These are phyloP conservation scores for Otis tarda DNA, from an alignment of 2,113 vertebrate genomes.

Conservation along the genomic window DNA sequence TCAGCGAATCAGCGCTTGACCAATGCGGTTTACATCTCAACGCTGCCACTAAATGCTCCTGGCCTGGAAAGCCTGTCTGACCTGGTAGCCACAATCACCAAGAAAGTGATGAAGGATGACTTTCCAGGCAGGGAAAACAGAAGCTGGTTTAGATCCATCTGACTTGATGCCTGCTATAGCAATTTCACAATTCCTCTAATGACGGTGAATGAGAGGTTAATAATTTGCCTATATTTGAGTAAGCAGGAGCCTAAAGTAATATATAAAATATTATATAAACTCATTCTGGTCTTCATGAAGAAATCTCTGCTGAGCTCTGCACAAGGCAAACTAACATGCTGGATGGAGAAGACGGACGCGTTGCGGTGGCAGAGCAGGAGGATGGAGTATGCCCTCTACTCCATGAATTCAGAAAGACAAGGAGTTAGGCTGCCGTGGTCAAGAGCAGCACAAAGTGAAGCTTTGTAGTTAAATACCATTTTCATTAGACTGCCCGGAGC, in stretches of 20 bases:
- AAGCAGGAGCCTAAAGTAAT: slow-evolving; percentile 52
- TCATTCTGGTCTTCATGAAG: neutral
- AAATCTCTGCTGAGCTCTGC: slow-evolving; percentile 13
- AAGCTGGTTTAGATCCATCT: neutral
- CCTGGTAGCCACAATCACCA: neutral
- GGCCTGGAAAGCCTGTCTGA: neutral
- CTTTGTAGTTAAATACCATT: neutral
- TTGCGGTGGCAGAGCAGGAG: neutral
- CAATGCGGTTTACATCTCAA: neutral
- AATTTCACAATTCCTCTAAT: neutral
- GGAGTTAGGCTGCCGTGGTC: neutral
- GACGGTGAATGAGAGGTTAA: neutral
- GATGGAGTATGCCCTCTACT: neutral
- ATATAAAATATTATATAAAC: slow-evolving; percentile 21
- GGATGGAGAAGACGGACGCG: neutral
- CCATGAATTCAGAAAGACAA: neutral
- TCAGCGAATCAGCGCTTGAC: neutral
- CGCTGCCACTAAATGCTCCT: neutral
- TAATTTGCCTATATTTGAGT: neutral
- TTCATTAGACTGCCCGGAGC: neutral
- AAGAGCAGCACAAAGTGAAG: neutral
- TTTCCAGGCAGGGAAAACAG: neutral
- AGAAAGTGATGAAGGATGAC: neutral
- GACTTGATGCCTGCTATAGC: neutral
- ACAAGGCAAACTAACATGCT: neutral